Evolutionary conservation across 2,797 vertebrate species (phyloP).

Genomic region (Hippoglossus hippoglossus): DNA sequence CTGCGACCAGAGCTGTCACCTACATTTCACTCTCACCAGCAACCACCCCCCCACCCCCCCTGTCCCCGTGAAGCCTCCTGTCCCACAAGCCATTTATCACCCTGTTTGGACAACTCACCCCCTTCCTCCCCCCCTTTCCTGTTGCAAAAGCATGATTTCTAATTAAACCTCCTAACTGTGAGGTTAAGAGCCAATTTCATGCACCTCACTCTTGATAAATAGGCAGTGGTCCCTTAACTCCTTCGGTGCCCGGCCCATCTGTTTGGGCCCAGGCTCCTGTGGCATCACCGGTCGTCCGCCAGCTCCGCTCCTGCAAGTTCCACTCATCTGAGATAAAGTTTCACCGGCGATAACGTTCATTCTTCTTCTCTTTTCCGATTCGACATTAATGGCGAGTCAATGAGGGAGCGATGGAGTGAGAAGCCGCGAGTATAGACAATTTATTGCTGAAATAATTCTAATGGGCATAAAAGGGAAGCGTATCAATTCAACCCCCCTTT

Average conservation of each 20-base stretch:
- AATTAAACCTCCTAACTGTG: constrained; percentile 87
- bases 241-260: constrained; percentile 57
- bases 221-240: constrained; percentile 68
- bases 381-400: constrained; percentile 53
- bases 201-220: constrained; percentile 87
- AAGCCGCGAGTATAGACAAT: constrained; percentile 32
- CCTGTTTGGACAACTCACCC: constrained; percentile 72
- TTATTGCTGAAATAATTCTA: constrained; percentile 52
- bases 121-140: constrained; percentile 36
- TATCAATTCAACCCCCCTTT: constrained; percentile 42
- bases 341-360: constrained; percentile 59
- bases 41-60: constrained; percentile 9
- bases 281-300: constrained; percentile 44
- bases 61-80: constrained; percentile 57
- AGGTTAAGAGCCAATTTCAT: constrained; percentile 89
- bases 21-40: constrained; percentile 63
- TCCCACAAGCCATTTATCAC: constrained; percentile 84
- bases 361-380: constrained; percentile 53
- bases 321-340: constrained; percentile 47
- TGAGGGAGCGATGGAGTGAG: constrained; percentile 55
- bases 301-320: constrained; percentile 35
- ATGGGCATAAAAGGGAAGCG: constrained; percentile 37
- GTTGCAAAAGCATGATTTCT: constrained; percentile 83
- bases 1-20: constrained; percentile 65
- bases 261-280: constrained; percentile 57